phyloP scores from a whole-genome alignment of 2,797 vertebrate species.

The Poeciliopsis turneri region DNA sequence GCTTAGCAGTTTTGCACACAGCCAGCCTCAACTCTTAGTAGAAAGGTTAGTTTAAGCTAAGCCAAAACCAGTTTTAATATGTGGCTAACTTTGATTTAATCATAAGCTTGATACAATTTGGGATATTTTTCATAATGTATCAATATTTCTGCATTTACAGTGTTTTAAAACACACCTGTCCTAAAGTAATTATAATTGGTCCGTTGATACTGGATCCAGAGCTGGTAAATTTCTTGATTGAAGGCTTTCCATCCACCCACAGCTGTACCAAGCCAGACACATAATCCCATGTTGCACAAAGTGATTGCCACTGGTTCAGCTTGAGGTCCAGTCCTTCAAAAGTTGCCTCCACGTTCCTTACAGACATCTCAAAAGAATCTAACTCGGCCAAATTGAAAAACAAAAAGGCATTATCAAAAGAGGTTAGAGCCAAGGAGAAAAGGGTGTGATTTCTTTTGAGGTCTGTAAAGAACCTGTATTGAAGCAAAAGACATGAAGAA shows the following conservation, averaged over 20 bases:
- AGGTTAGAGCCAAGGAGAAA: neutral
- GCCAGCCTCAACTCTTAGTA: no score
- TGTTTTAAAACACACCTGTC: constrained; percentile 38
- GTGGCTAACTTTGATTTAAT: neutral
- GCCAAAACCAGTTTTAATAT: neutral
- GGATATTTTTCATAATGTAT: neutral
- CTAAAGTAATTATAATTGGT: constrained; percentile 32
- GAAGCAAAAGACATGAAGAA: neutral
- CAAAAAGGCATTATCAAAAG: neutral
- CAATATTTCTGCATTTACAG: neutral
- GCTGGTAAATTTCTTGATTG: constrained; percentile 57
- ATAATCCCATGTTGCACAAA: constrained; percentile 69
- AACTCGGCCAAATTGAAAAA: neutral
- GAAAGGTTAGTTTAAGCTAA: neutral
- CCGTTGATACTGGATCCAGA: constrained; percentile 20
- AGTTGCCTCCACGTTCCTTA: fast-evolving
- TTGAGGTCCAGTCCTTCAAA: neutral
- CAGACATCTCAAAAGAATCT: fast-evolving
- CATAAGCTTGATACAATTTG: neutral
- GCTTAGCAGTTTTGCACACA: no score
- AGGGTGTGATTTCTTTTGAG: neutral
- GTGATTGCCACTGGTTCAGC: constrained; percentile 52
- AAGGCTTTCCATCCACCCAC: constrained; percentile 63
- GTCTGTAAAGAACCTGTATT: neutral
- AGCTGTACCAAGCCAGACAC: constrained; percentile 45